Evolutionary conservation across 1,140 invertebrate species (phyloP), one percentile per base, ranked within the genome.

Genomic region (Nasonia vitripennis): DNA sequence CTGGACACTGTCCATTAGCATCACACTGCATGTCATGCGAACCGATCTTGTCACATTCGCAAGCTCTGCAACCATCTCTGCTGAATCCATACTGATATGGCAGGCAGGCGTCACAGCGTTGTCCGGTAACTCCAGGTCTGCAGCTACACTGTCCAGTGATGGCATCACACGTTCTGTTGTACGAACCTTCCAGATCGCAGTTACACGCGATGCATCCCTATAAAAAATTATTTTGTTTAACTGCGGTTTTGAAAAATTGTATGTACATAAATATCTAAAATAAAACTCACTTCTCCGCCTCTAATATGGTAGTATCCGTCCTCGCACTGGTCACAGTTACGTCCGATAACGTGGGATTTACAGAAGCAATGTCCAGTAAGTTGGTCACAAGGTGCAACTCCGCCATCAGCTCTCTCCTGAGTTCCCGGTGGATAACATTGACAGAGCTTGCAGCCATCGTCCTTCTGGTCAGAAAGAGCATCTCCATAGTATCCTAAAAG

Each of bases 41-140:
- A 23, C 98, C 98, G 89, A 98, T 96, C 17, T 94, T 94, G 90
- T 99, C 98, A 90, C 98, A 99, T 68, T 98, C 96, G 88, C 98
- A 99, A 20, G 95, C 93, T 87, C 96, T 95, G 89, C 98, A 98
- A 4, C 98, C 98, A 7, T 98, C 96, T 3, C 91, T 86, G 20
- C 98, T 97, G 92, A 99, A 99, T 73, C 98, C 98, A 91, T 97
- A 99, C 90, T 98, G 97, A 91, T 96, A 96, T 0, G 96, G 94
- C 84, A 95, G 95, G 90, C 98, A 99, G 86, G 95, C 94, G 88
- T 99, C 97, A 90, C 98, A 99, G 74, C 95, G 95, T 86, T 93
- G 95, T 92, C 98, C 98, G 10, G 97, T 97, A 41, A 99, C 95
- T 23, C 98, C 98, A 7, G 95, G 95, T 89, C 96, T 95, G 91